Evolutionary conservation across 2,113 vertebrate species (phyloP).

Genomic region (Pluvialis apricaria): DNA sequence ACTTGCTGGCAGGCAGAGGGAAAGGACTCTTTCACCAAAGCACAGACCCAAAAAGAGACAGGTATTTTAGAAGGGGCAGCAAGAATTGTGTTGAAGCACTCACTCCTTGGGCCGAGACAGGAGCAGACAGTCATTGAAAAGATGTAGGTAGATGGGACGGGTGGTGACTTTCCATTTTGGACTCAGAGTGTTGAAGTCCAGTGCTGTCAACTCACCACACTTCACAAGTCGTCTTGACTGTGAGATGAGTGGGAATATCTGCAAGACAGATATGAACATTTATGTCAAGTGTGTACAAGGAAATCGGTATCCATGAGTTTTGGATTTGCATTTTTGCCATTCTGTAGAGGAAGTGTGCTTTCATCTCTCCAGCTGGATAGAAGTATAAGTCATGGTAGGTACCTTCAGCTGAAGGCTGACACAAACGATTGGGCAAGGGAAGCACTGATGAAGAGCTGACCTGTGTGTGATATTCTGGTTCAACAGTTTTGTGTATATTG

Average conservation of each 20-base stretch:
- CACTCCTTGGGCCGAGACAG: conserved; percentile 91
- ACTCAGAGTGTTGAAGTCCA: conserved; percentile 70
- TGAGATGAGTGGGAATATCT: conserved; percentile 95
- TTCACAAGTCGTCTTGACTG: conserved; percentile 91
- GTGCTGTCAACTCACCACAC: conserved; percentile 84
- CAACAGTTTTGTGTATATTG: background rate
- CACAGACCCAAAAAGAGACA: conserved; percentile 30
- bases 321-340: background rate
- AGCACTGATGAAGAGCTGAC: background rate
- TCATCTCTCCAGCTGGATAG: background rate
- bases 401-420: background rate
- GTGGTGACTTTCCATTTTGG: conserved; percentile 81
- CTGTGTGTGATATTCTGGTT: background rate
- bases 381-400: background rate
- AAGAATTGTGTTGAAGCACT: conserved; percentile 65
- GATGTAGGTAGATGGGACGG: conserved; percentile 86
- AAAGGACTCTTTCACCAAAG: conserved; percentile 50
- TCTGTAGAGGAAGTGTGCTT: background rate
- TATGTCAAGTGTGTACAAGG: background rate
- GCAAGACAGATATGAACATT: background rate
- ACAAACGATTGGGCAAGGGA: background rate
- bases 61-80: conserved; percentile 37
- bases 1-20: conserved; percentile 48
- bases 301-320: background rate
- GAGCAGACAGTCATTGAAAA: conserved; percentile 93